Evolutionary conservation across 2,797 vertebrate species (phyloP).

Genomic region (Danionella dracula): DNA sequence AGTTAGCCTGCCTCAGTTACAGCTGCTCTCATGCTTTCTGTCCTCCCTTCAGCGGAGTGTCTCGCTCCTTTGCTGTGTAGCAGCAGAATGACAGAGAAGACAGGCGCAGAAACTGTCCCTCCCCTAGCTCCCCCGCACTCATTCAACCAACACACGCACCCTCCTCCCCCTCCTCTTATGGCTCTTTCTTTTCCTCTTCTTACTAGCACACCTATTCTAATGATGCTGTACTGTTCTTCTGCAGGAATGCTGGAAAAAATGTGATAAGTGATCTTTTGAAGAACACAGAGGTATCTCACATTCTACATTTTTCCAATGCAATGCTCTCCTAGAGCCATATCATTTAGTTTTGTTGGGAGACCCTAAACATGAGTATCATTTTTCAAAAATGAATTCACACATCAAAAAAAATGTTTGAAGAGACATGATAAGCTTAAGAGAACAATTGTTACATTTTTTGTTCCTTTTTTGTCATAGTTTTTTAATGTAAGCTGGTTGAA

Average conservation of each 20-base stretch:
- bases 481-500: too few species aligned
- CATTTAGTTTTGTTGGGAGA: too few species aligned
- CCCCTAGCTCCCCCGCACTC: conserved; percentile 31
- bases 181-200: conserved; percentile 22
- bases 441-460: too few species aligned
- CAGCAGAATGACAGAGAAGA: conserved; percentile 78
- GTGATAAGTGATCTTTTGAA: conserved; percentile 25
- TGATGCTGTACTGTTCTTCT: conserved; percentile 56
- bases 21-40: conserved; percentile 26
- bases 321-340: too few species aligned
- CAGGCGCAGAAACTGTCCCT: conserved; percentile 57
- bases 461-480: too few species aligned
- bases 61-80: conserved; percentile 60
- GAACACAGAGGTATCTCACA: too few species aligned
- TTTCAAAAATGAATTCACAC: too few species aligned
- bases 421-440: too few species aligned
- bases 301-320: too few species aligned
- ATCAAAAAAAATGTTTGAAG: too few species aligned
- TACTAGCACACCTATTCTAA: conserved; percentile 15
- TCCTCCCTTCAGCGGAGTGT: conserved; percentile 42
- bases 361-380: too few species aligned
- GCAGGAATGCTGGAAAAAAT: conserved; percentile 44
- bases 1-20: conserved; percentile 13
- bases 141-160: conserved; percentile 52
- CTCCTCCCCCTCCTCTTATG: conserved; percentile 53